Base-by-base conservation (phyloP, 2,888 invertebrate species). In the Gnatocerus cornutus region DNA sequence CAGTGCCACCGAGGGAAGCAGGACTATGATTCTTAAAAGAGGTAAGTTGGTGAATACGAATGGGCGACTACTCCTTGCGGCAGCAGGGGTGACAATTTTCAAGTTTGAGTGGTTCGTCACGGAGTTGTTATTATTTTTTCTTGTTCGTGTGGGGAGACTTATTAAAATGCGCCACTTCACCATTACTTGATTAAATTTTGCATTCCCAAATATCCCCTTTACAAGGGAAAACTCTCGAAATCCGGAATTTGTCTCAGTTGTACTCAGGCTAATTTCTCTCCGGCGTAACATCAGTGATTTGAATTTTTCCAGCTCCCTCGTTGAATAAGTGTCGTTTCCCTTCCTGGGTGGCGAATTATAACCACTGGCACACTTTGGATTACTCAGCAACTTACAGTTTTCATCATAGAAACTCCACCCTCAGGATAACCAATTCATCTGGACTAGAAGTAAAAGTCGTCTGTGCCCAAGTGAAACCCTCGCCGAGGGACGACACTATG, bases 281-380 rank as follows among this genome's bases (percentile, higher is more conserved):
- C 12, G 39, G 66, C 56, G 70, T 66, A 59, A 59, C 64, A 66
- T 66, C 65, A 66, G 59, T 48, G 65, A 69, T 66, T 66, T 62
- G 65, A 70, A 66, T 67, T 67, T 67, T 69, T 59, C 43, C 88
- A 92, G 92, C 91, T 52, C 89, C 91, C 69, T 89, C 90, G 55
- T 88, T 90, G 71, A 91, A 90, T 83, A 92, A 91, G 86, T 96
- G 96, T 85, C 92, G 93, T 83, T 96, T 95, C 84, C 96, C 96
- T 1, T 87, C 89, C 13, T 96, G 96, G 96, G 89, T 96, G 86
- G 93, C 94, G 74, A 92, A 91, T 80, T 91, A 91, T 67, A 89
- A 90, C 81, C 94, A 94, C 78, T 96, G 96, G 96, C 95, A 96
- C 86, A 94, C 95, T 50, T 87, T 96, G 81, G 95, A 96, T 88